Evolutionary conservation across 1,140 invertebrate species (phyloP).

Genomic region (Gonatopus flavifemur): DNA sequence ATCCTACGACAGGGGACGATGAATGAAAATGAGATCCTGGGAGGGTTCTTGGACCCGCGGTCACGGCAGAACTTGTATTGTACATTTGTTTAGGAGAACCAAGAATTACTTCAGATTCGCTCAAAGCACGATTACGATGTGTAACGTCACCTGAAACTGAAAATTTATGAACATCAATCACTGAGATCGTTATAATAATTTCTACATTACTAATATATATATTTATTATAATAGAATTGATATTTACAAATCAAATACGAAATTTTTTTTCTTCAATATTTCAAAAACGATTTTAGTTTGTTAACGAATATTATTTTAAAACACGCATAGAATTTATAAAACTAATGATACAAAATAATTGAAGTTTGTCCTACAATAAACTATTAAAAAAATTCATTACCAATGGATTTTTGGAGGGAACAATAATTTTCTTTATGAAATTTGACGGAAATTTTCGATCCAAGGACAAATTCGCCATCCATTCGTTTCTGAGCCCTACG

Average conservation of each 20-base stretch:
- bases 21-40: constrained; percentile 52
- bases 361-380: background rate
- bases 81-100: constrained; percentile 53
- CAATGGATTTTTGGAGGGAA: constrained; percentile 45
- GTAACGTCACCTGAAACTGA: too few species aligned
- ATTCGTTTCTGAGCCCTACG: constrained; percentile 81
- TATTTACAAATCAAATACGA: background rate
- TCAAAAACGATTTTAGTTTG: background rate
- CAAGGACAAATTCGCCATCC: constrained; percentile 82
- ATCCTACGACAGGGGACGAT: constrained; percentile 45
- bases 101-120: constrained; percentile 47
- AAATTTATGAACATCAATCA: too few species aligned
- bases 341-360: background rate
- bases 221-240: background rate
- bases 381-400: constrained; percentile 31
- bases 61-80: constrained; percentile 40
- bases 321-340: background rate
- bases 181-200: constrained; percentile 25
- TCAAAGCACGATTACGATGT: constrained; percentile 41
- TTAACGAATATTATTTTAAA: background rate
- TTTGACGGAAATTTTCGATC: constrained; percentile 71
- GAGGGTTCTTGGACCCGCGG: constrained; percentile 49
- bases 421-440: constrained; percentile 42
- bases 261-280: background rate
- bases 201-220: constrained; percentile 17